Evolutionary conservation across 2,113 vertebrate species (phyloP).

Genomic region (Corythornis madagascariensis): DNA sequence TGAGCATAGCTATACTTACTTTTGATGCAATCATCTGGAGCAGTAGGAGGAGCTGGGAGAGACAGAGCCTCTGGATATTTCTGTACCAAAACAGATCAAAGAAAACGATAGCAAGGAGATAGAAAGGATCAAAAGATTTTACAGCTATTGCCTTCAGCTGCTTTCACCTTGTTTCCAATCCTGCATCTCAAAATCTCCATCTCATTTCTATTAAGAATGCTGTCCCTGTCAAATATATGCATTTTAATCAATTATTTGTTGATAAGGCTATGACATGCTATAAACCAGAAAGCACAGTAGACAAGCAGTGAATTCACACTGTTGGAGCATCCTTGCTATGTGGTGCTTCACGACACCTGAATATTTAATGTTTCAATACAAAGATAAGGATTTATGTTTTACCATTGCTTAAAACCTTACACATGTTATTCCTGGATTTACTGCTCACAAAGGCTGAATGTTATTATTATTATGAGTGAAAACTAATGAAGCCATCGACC

Average conservation of each 20-base stretch:
- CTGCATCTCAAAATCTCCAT: neutral
- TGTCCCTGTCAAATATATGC: neutral
- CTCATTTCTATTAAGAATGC: neutral
- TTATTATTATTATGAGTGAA: neutral
- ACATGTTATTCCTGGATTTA: neutral
- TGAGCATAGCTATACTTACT: neutral
- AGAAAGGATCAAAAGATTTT: constrained; percentile 22
- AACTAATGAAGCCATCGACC: neutral
- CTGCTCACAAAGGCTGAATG: neutral
- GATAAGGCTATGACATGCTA: neutral
- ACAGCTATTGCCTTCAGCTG: neutral
- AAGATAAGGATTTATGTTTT: neutral
- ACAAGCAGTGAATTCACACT: neutral
- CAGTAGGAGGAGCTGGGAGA: neutral
- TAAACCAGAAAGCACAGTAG: neutral
- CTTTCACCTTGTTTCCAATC: neutral
- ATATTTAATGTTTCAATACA: neutral
- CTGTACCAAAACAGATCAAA: neutral
- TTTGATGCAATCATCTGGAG: neutral
- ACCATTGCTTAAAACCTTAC: neutral
- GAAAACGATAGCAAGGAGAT: neutral
- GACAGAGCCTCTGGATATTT: constrained; percentile 1
- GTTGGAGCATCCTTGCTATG: neutral
- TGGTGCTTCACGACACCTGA: neutral
- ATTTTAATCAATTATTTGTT: constrained; percentile 4